Base-by-base conservation (phyloP, 2,113 vertebrate genomes). In the Sinocyclocheilus anshuiensis region DNA sequence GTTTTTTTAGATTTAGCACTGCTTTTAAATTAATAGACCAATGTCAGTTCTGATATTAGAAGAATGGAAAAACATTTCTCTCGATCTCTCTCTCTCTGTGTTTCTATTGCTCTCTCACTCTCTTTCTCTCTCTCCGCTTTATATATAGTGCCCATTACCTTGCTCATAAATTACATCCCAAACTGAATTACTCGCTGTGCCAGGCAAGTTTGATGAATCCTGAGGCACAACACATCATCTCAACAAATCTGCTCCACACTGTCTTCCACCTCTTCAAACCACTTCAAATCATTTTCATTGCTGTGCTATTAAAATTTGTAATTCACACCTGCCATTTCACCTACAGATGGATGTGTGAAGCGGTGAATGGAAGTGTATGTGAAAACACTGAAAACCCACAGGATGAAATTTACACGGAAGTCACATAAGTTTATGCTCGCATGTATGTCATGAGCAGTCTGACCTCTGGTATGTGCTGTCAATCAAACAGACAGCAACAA, bases 221-320 rank as follows among this genome's bases (percentile, higher is more conserved):
- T 92, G 92, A 94, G 93, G 92, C 93, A 94, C 93, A 94, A 93
- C 93, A 93, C 92, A 92, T 92, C 94, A 94, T 94, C 94, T 93
- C 93, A 92, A 93, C 94, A 94, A 95, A 95, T 95, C 93, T 94
- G 93, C 93, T 92, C 91, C 90, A 90, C 83, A 86, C 93, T 92
- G 93, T 94, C 94, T 94, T 92, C 92, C 92, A 90, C 91, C 92
- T 91, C 92, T 92, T 94, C 93, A 94, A 95, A 94, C 93, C 92
- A 33, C 29, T 33, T 33, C 29, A 95, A 95, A 95, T 95, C 94
- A 95, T 94, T 95, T 95, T 95, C 94, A 95, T 94, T 92, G 94
- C 94, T 87, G 59, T 29, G 91, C 95, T 94, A 95, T 95, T 95
- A 95, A 95, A 96, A 95, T 94, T 87, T 94, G 94, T 94, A 94